Evolutionary conservation across 2,888 invertebrate species (phyloP).

Genomic region (Microchrysa polita): DNA sequence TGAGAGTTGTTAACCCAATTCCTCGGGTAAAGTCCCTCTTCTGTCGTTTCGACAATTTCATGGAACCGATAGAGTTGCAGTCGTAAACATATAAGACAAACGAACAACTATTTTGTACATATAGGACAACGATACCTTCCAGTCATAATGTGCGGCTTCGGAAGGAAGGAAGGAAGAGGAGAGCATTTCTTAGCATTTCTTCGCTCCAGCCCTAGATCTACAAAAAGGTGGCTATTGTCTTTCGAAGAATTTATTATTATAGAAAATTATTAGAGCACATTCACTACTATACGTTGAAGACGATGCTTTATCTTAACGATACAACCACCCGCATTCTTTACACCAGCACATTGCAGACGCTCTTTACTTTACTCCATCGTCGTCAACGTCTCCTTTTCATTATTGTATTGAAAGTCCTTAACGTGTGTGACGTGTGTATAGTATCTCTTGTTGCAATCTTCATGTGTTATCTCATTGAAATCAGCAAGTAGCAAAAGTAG

Average conservation of each 20-base stretch:
- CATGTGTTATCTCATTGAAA: no score
- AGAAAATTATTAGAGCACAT: constrained; percentile 44
- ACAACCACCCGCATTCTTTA: background rate
- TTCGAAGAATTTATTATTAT: constrained; percentile 44
- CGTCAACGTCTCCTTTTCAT: no score
- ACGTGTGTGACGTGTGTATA: no score
- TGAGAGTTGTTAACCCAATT: constrained; percentile 39
- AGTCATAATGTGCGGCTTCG: constrained; percentile 7
- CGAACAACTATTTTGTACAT: background rate
- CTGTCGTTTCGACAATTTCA: background rate
- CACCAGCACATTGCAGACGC: background rate
- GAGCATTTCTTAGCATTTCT: background rate
- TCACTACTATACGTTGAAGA: background rate
- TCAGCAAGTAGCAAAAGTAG: no score
- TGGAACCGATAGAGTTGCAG: background rate
- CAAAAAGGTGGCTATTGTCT: constrained; percentile 31
- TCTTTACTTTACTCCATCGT: no score
- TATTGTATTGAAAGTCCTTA: no score
- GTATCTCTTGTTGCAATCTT: no score
- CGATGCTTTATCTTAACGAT: constrained; percentile 27
- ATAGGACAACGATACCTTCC: background rate
- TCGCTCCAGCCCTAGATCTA: no score
- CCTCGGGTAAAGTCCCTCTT: constrained; percentile 26
- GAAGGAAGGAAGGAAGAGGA: background rate
- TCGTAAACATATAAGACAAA: no score